These are phyloP conservation scores for Scaptomyza montana DNA, from an alignment of 1,140 invertebrate genomes.

Conservation along the genomic window DNA sequence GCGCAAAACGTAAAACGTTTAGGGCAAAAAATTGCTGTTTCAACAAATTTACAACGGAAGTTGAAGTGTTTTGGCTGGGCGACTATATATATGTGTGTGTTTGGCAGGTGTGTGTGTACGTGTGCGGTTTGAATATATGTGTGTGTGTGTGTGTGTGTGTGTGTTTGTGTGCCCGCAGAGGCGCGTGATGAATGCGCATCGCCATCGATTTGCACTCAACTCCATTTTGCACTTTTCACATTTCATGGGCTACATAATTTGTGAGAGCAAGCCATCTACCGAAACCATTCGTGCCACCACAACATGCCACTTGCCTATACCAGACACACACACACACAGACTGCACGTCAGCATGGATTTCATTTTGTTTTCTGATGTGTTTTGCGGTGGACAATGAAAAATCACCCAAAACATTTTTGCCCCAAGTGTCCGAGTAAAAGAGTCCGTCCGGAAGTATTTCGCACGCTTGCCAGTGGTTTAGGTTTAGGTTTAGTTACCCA, in stretches of 20 bases:
- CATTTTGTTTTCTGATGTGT: slow-evolving; percentile 69
- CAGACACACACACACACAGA: not conserved
- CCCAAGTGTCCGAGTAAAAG: slow-evolving; percentile 20
- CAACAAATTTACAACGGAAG: slow-evolving; percentile 82
- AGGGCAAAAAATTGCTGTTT: slow-evolving; percentile 78
- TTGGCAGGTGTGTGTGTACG: slow-evolving; percentile 20
- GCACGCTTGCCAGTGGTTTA: slow-evolving; percentile 54
- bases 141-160: slow-evolving; percentile 11
- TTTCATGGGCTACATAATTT: slow-evolving; percentile 70
- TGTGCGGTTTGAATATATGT: not conserved
- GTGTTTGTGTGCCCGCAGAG: slow-evolving; percentile 31
- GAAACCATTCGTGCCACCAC: not conserved
- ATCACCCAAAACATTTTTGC: slow-evolving; percentile 66
- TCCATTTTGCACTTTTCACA: slow-evolving; percentile 76
- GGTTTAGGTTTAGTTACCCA: slow-evolving; percentile 2
- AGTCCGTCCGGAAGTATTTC: slow-evolving; percentile 67
- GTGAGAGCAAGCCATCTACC: slow-evolving; percentile 13
- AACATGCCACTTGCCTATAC: slow-evolving; percentile 7
- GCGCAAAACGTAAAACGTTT: slow-evolving; percentile 60
- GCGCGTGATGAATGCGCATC: slow-evolving; percentile 71
- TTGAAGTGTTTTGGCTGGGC: slow-evolving; percentile 68
- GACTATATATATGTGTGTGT: slow-evolving; percentile 6
- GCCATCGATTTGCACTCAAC: slow-evolving; percentile 80
- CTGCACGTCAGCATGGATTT: slow-evolving; percentile 64
- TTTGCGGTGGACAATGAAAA: slow-evolving; percentile 78